Conservation (phyloP, 2,888 invertebrate genomes). For the Lydus trimaculatus region DNA sequence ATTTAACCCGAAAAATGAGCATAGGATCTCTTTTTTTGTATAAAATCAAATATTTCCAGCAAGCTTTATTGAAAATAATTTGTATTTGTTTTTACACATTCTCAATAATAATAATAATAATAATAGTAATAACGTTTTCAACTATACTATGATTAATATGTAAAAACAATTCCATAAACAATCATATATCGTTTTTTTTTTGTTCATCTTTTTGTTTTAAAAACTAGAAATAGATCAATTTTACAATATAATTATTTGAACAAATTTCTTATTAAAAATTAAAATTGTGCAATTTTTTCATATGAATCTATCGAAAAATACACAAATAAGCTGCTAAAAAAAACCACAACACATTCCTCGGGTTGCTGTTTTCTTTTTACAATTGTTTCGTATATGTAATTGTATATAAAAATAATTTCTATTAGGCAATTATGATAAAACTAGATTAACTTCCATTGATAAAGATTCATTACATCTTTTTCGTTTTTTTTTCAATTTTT, state of each 20-base stretch:
- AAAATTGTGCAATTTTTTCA: background rate
- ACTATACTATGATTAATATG: background rate
- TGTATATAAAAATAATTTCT: constrained; percentile 2
- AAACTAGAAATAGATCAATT: background rate
- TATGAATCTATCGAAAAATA: background rate
- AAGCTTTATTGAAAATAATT: constrained; percentile 7
- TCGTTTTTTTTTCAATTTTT: too few species aligned
- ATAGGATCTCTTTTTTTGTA: too few species aligned
- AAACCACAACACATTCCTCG: background rate
- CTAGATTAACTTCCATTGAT: background rate
- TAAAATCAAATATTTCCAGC: background rate
- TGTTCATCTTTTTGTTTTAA: background rate
- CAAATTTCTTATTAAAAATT: background rate
- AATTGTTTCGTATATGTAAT: background rate
- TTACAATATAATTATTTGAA: background rate
- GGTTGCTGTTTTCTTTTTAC: background rate
- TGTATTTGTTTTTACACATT: constrained; percentile 2
- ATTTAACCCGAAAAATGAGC: too few species aligned
- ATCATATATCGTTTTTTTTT: background rate
- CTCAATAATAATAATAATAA: too few species aligned
- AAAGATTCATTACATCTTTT: background rate
- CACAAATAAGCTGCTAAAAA: background rate
- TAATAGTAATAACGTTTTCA: too few species aligned
- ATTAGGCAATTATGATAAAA: constrained; percentile 2
- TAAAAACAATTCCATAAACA: constrained; percentile 1